Base-by-base conservation (phyloP, 2,888 invertebrate genomes). In the Tortrix viridana region DNA sequence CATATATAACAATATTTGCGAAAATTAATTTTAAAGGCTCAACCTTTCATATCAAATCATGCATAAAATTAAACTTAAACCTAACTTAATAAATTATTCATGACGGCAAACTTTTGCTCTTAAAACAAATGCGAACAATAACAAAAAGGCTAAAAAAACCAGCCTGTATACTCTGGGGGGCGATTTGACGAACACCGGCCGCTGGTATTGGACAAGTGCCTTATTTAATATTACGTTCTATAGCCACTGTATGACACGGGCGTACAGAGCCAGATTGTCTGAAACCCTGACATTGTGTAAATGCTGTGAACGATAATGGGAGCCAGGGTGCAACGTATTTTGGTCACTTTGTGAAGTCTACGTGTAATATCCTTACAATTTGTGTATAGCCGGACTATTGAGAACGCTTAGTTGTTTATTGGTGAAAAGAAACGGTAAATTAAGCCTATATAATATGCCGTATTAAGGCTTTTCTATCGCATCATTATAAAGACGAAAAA, bases 181-280 rank as follows among this genome's bases (percentile, higher is more conserved):
- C 70, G 77, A 75, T 71, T 72, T 77, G 79, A 80, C 75, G 71
- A 74, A 69, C 73, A 73, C 74, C 72, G 71, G 74, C 71, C 73
- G 68, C 65, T 65, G 63, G 73, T 75, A 76, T 75, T 72, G 74
- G 69, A 68, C 70, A 70, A 65, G 69, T 63, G 58, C 57, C 63
- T 63, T 63, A 64, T 67, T 62, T 62, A 62, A 69, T 76, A 76
- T 74, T 73, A 69, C 71, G 68, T 69, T 67, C 72, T 69, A 54
- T 60, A 43, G 65, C 67, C 60, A 62, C 53, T 44, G n/a, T 64
- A 59, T 50, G 57, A 47, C 44, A 52, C 53, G 41, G 61, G 72
- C 69, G 70, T 79, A 79, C 76, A 77, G 65, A 75, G 79, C 74
- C 63, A 52, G 50, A 32, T 16, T 14, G 58, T 57, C 63, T 63